Evolutionary conservation across 2,888 invertebrate species (phyloP), one percentile per base, ranked within the genome.

Genomic region (Amblyjoppa proteus): DNA sequence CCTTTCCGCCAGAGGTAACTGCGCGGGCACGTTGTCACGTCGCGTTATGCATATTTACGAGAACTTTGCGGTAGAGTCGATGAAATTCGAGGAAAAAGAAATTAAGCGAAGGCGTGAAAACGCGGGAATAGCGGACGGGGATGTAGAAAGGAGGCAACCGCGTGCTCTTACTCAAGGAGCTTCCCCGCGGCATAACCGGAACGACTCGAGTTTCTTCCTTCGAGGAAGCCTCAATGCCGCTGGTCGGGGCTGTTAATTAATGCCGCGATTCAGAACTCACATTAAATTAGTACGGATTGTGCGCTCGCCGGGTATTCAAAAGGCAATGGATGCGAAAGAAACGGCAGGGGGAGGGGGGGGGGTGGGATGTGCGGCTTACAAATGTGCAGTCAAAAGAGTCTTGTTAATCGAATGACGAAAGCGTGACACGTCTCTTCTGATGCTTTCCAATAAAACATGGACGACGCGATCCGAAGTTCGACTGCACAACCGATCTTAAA

Each of bases 241-340:
- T 25, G 28, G 7, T 68, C 68, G n/a, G 53, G 56, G 45, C 90
- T 90, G 91, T 91, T 91, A 91, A 91, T 91, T 91, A 91, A 91
- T 90, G 88, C 90, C 88, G 83, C 88, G 88, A 91, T 91, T 91
- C 91, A 89, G 85, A 82, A 82, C 83, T 85, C 88, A 87, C 88
- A 90, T 91, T 90, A 90, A 90, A 91, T 91, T 89, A 87, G 89
- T 87, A 87, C 88, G 87, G 89, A 90, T 90, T 89, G 91, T 89
- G 84, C 87, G 86, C 84, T 78, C 79, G 87, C 86, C 85, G 76
- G 73, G 85, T 88, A 88, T 88, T 85, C 88, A 88, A 88, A 77
- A 89, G 90, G 84, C 87, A 66, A 25, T 20, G 31, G 61, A 49
- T n/a, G n/a, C 69, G 69, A 16, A 56, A 68, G 25, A 58, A 56